Base-by-base conservation (phyloP, 2,888 invertebrate genomes). In the Philopedon plagiatum region DNA sequence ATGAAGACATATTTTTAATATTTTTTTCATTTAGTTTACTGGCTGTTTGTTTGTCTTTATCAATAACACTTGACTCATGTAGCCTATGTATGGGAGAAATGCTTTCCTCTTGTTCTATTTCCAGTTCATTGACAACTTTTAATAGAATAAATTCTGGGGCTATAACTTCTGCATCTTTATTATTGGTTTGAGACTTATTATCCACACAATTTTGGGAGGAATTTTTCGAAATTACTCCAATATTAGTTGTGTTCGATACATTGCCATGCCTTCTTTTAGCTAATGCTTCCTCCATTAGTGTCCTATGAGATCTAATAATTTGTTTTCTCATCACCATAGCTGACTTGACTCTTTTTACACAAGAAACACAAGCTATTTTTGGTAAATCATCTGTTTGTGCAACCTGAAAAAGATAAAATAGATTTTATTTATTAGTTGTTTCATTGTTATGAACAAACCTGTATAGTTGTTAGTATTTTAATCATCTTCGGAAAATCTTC, bases 391-490 rank as follows among this genome's bases (percentile, higher is more conserved):
- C 64, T 0, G 26, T 49, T 29, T 18, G 49, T 29, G 32, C 5
- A 2, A 62, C 49, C 62, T 62, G 9, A 34, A 49, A 62, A 34
- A n/a, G 7, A 5, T 4, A 15, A 39, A 7, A 15, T 15, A 2
- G 2, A 37, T 13, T 37, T 11, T 49, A 11, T 13, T 32, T 18
- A 15, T n/a, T n/a, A n/a, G n/a, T n/a, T n/a, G n/a, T n/a, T n/a
- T n/a, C n/a, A n/a, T n/a, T n/a, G 37, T 58, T 71, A 74, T 18
- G 18, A 29, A 29, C 51, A 29, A 54, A 81, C 81, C 78, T 80
- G 80, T 51, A 81, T 77, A 5, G 79, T 78, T 13, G 81, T 79
- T 66, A 81, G 75, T 37, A 78, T 76, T 70, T 81, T 80, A 37
- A 81, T 71, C 76, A 81, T 80, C 57, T 78, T 77, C 7, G 76